A percentile compares a stretch with the other conserved stretches of the same genome.
Evolutionary conservation across 2,888 invertebrate genomes (phyloP).

Genomic region (Callinectes sapidus): DNA sequence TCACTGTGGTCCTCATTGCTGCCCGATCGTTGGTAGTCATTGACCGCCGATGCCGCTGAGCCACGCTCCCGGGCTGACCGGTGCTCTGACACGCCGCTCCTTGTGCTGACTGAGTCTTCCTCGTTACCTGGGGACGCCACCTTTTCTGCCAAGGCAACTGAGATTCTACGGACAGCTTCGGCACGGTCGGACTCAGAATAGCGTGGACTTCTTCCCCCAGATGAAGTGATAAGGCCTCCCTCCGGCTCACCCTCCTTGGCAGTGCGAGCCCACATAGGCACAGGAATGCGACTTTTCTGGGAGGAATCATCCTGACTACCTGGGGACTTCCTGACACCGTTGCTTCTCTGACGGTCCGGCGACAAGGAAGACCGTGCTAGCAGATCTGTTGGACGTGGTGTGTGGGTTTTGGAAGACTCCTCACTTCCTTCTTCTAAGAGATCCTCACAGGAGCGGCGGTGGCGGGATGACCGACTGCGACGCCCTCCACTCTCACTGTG

Average conservation of each 20-base stretch:
- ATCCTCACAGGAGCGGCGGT: constrained; percentile 72
- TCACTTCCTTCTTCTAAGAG: constrained; percentile 71
- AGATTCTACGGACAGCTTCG: constrained; percentile 67
- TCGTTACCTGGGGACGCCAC: constrained; percentile 71
- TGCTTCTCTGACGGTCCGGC: constrained; percentile 63
- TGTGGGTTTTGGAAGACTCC: constrained; percentile 71
- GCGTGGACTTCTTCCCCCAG: constrained; percentile 68
- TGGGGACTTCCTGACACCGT: constrained; percentile 61
- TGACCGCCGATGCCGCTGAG: constrained; percentile 47
- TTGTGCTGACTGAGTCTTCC: constrained; percentile 68
- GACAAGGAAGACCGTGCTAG: constrained; percentile 68
- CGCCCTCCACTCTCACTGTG: constrained; percentile 70
- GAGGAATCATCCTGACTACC: constrained; percentile 67
- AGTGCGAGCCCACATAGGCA: constrained; percentile 70
- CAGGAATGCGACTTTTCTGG: constrained; percentile 71
- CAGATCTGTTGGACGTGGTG: constrained; percentile 70
- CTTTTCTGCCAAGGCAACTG: constrained; percentile 68
- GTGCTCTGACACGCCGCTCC: constrained; percentile 69
- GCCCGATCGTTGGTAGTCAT: constrained; percentile 69
- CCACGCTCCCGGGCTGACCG: constrained; percentile 61
- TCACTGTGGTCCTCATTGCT: constrained; percentile 73
- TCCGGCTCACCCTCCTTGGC: constrained; percentile 66
- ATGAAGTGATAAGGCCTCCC: constrained; percentile 60
- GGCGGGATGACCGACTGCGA: constrained; percentile 71
- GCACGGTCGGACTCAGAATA: constrained; percentile 69